Base-by-base conservation (phyloP, 2,797 vertebrate genomes). In the Denticeps clupeoides region DNA sequence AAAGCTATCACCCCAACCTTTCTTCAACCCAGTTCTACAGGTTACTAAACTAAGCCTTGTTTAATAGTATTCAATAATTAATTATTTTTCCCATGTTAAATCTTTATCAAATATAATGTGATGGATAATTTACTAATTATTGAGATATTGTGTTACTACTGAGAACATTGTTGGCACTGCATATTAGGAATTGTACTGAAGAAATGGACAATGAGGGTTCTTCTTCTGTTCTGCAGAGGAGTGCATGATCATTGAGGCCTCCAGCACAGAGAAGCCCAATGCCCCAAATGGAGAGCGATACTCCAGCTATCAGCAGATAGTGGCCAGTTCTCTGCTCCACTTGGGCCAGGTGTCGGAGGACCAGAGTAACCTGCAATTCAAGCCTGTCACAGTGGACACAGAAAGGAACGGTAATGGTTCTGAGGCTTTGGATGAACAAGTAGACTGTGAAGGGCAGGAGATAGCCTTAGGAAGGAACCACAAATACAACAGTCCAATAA, bases 251-350 rank as follows among this genome's bases (percentile, higher is more conserved):
- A 58, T 80, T 1, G 79, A 81, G 56, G 45, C 73, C 1, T 60
- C 47, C 8, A 45, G 29, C 58, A 43, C 60, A 55, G 60, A 63
- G 15, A 66, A 72, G 16, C 59, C 71, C 43, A 64, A 63, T 22
- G 47, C 47, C 4, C 26, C 19, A 9, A 23, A 33, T 44, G 27
- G 60, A 67, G 75, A 76, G 64, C 76, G 73, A 59, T 81, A 82
- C 12, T 79, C 80, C 68, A 82, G 74, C 72, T 89, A 81, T 50
- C 84, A 86, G 64, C 84, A 87, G 68, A 83, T 85, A 64, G 87
- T 88, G 6, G 88, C 88, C 56, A 83, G 86, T 63, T 93, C 92
- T 40, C 86, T 94, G 56, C 81, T 91, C 15, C 85, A 91, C 70
- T 75, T 91, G 53, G 85, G 87, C 64, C 81, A 78, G 63, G 73